Conservation (phyloP, 2,888 invertebrate species). For the Kuschelorhynchus macadamiae region DNA sequence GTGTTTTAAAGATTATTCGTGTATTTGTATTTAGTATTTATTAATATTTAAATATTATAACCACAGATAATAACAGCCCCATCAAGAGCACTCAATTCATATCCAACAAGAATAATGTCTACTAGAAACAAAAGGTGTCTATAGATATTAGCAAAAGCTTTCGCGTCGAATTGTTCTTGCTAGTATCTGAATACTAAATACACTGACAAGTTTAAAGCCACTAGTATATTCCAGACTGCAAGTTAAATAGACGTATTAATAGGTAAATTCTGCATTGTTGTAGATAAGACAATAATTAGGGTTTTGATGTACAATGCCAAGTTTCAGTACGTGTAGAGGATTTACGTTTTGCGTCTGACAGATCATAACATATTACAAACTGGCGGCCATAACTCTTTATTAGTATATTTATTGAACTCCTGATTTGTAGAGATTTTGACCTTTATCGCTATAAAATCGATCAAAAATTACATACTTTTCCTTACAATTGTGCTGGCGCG, state of each 20-base stretch:
- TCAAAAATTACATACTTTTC: no score
- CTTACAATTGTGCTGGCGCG: no score
- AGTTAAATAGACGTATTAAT: constrained; percentile 40
- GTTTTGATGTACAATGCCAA: not conserved
- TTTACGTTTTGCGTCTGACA: no score
- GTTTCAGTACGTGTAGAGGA: no score
- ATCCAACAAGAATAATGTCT: constrained; percentile 29
- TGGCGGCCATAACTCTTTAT: no score
- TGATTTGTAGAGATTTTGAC: no score
- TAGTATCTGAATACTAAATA: constrained; percentile 36
- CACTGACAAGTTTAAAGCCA: constrained; percentile 11
- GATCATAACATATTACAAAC: no score
- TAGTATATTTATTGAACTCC: no score
- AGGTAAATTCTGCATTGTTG: constrained; percentile 31
- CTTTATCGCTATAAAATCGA: no score
- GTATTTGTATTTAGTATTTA: no score
- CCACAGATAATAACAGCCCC: constrained; percentile 12
- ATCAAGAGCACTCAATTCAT: constrained; percentile 27
- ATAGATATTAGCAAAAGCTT: constrained; percentile 37
- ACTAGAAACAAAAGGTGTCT: constrained; percentile 39
- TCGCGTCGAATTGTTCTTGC: constrained; percentile 11
- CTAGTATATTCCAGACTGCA: constrained; percentile 31
- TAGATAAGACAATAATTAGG: constrained; percentile 26
- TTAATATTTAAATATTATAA: no score
- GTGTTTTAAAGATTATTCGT: no score